Evolutionary conservation across 2,113 vertebrate species (phyloP).

Genomic region (Cottus gobio): DNA sequence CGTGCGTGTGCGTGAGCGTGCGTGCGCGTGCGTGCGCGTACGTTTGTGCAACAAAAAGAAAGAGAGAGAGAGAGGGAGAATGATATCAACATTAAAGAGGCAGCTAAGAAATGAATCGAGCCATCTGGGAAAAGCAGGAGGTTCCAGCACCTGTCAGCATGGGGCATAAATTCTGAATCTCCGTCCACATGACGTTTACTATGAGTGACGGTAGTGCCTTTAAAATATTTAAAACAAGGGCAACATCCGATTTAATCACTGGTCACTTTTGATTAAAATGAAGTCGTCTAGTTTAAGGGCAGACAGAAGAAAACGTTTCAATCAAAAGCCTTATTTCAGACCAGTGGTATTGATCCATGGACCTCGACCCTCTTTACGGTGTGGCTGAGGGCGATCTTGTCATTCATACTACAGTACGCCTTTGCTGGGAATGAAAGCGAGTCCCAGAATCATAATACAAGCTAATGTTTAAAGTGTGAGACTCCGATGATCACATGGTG

Average conservation of each 20-base stretch:
- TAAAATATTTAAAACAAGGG: conserved; percentile 57
- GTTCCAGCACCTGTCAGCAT: conserved; percentile 50
- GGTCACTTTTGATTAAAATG: conserved; percentile 69
- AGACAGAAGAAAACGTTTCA: conserved; percentile 55
- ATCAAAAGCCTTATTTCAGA: conserved; percentile 62
- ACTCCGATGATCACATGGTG: conserved; percentile 55
- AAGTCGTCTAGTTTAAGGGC: conserved; percentile 64
- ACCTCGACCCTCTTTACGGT: conserved; percentile 61
- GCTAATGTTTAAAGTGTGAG: conserved; percentile 59
- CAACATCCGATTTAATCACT: conserved; percentile 64
- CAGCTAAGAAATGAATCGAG: conserved; percentile 62
- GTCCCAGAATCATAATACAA: conserved; percentile 70
- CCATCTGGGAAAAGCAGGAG: conserved; percentile 48
- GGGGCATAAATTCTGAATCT: conserved; percentile 61
- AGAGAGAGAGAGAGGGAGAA: conserved; percentile 1
- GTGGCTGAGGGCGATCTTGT: conserved; percentile 70
- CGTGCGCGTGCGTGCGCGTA: not conserved
- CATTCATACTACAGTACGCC: conserved; percentile 67
- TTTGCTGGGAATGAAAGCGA: conserved; percentile 46
- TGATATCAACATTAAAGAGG: conserved; percentile 49
- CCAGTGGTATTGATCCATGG: conserved; percentile 71
- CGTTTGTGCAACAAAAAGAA: not conserved
- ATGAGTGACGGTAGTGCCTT: conserved; percentile 43
- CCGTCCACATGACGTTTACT: conserved; percentile 51
- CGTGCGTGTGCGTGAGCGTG: conserved; percentile 11